Conservation (phyloP, 2,113 vertebrate species). For the Sus scrofa region T2T-Sscrofa CM000817.6:102792501-102793000, state of each 20-base stretch:
- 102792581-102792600: not conserved
- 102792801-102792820: constrained; percentile 30
- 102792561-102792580: constrained; percentile 69
- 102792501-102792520: constrained; percentile 52
- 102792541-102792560: constrained; percentile 60
- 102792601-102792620: constrained; percentile 22
- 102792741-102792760: constrained; percentile 21
- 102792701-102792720: not conserved
- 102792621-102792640: constrained; percentile 1
- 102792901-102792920: constrained; percentile 30
- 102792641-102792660: constrained; percentile 49
- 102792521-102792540: constrained; percentile 56
- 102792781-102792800: not conserved
- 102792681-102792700: constrained; percentile 31
- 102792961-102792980: constrained; percentile 81
- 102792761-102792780: not conserved
- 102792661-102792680: constrained; percentile 27
- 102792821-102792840: not conserved
- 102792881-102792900: constrained; percentile 29
- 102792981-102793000: constrained; percentile 84
- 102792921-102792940: constrained; percentile 58
- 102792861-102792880: constrained; percentile 60
- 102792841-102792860: not conserved
- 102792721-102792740: not conserved
- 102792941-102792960: constrained; percentile 77